A percentile compares a stretch with the other conserved stretches of the same genome.
Conservation (phyloP, 2,888 invertebrate genomes). For the Idaea straminata region DNA sequence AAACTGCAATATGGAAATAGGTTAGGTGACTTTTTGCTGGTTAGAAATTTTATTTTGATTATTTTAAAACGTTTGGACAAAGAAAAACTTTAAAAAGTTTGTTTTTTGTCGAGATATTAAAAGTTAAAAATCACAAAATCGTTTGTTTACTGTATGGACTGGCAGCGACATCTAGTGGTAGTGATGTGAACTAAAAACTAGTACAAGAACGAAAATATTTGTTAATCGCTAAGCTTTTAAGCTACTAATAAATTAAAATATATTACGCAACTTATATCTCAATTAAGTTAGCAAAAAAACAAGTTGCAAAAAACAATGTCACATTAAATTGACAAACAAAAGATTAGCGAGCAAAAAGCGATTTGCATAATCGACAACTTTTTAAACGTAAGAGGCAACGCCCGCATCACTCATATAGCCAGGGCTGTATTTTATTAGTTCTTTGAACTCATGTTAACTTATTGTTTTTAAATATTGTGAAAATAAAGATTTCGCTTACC, state of each 20-base stretch:
- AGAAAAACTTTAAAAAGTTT: not conserved
- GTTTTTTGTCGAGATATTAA: not conserved
- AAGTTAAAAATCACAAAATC: not conserved
- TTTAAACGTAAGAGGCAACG: conserved; percentile 28
- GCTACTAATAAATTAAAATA: conserved; percentile 14
- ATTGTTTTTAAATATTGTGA: conserved; percentile 10
- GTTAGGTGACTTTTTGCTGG: conserved; percentile 13
- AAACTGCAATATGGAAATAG: not conserved
- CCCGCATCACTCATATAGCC: conserved; percentile 22
- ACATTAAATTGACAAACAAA: conserved; percentile 31
- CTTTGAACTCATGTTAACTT: not conserved
- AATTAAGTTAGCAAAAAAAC: not conserved
- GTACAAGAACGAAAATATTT: conserved; percentile 9
- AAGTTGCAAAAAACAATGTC: conserved; percentile 23
- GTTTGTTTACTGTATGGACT: not conserved
- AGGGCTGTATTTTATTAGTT: conserved; percentile 8
- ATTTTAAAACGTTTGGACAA: not conserved
- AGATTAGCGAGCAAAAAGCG: conserved; percentile 23
- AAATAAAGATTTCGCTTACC: not conserved
- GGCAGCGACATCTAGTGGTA: conserved; percentile 34
- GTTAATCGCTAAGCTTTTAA: conserved; percentile 6
- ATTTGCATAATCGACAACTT: conserved; percentile 28
- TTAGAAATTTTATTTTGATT: conserved; percentile 6
- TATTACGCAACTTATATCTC: conserved; percentile 6
- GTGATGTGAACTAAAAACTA: conserved; percentile 7